Percentiles rank a stretch among this genome's conserved stretches.
These are phyloP conservation scores for Neopipo cinnamomea DNA, from an alignment of 2,113 vertebrate species.

Conservation along the genomic window DNA sequence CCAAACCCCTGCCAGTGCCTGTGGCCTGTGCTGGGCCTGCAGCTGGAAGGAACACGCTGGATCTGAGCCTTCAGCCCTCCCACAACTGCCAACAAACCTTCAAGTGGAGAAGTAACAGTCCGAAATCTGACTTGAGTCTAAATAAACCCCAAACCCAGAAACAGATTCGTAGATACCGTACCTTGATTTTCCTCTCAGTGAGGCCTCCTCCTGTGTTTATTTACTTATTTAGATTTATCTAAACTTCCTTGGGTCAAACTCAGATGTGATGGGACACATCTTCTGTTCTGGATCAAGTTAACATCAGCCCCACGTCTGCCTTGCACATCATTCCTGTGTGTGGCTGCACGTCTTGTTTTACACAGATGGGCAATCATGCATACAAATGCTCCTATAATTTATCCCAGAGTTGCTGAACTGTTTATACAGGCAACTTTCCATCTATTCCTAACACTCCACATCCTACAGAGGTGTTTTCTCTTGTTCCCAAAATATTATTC, in stretches of 20 bases:
- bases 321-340: not conserved
- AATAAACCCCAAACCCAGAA: not conserved
- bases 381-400: conserved; percentile 29
- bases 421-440: conserved; percentile 27
- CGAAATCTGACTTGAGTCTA: not conserved
- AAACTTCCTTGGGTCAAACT: not conserved
- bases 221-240: not conserved
- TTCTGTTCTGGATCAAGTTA: not conserved
- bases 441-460: not conserved
- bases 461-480: conserved; percentile 32
- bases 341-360: not conserved
- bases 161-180: not conserved
- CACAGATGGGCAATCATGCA: not conserved
- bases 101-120: not conserved
- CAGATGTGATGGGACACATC: not conserved
- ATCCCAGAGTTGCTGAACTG: conserved; percentile 1
- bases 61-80: not conserved
- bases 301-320: not conserved
- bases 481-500: conserved; percentile 52
- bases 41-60: not conserved
- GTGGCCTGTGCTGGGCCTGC: accelerated
- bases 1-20: not conserved
- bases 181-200: not conserved
- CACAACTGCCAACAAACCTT: not conserved
- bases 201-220: not conserved